Conservation (phyloP, 2,888 invertebrate genomes). For the Patella pellucida region DNA sequence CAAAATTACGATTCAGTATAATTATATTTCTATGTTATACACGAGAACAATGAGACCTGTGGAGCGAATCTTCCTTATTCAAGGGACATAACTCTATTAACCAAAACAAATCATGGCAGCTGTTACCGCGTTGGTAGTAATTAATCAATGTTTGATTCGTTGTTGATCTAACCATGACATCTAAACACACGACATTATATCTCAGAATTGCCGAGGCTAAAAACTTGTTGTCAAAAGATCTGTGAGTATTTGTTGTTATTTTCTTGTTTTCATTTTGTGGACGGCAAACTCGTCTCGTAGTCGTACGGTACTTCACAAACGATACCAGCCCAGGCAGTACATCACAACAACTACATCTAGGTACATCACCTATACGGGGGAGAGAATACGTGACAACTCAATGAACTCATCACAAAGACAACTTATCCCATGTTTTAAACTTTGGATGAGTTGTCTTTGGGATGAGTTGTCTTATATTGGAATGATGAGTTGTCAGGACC, state of each 20-base stretch:
- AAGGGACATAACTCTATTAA: not conserved
- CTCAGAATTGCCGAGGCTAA: slow-evolving; percentile 55
- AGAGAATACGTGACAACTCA: no score
- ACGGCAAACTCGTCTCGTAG: not conserved
- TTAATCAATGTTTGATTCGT: not conserved
- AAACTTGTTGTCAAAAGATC: slow-evolving; percentile 51
- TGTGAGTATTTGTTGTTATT: slow-evolving; percentile 40
- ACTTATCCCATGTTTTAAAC: no score
- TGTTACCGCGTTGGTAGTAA: not conserved
- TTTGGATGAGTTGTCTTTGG: no score
- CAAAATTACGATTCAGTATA: no score
- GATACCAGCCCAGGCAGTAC: no score
- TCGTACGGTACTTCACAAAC: no score
- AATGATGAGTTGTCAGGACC: no score
- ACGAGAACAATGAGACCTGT: not conserved
- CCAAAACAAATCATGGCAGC: not conserved
- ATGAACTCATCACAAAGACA: no score
- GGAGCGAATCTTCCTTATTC: not conserved
- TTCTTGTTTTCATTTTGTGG: not conserved
- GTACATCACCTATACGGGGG: no score
- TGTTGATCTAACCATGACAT: slow-evolving; percentile 37
- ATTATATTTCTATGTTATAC: no score
- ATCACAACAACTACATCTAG: no score
- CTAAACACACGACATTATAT: slow-evolving; percentile 50
- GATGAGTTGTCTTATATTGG: no score